Conservation (phyloP, 2,113 vertebrate genomes). For the Gorilla gorilla region DNA sequence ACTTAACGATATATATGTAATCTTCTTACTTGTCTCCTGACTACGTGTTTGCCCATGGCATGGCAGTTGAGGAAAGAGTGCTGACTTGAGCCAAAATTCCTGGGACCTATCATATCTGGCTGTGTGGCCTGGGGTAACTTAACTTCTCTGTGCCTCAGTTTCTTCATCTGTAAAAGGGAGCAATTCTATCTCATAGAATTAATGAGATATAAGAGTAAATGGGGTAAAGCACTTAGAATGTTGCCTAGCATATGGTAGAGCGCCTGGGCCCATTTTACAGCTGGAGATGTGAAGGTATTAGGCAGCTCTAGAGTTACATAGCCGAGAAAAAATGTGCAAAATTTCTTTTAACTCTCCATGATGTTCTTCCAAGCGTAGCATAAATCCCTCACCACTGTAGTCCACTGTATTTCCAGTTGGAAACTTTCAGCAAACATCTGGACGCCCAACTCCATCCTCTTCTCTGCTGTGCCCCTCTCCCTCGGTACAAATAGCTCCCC, state of each 20-base stretch:
- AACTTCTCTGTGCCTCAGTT: background rate
- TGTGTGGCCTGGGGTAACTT: background rate
- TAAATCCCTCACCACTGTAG: background rate
- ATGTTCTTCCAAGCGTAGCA: background rate
- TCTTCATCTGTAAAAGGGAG: background rate
- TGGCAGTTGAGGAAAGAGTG: background rate
- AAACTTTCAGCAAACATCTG: background rate
- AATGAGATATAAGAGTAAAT: background rate
- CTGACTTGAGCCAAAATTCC: background rate
- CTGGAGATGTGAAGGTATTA: background rate
- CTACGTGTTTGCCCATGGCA: background rate
- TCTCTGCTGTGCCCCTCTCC: background rate
- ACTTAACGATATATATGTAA: background rate
- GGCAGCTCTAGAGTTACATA: background rate
- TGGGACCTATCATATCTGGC: background rate
- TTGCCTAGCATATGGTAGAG: background rate
- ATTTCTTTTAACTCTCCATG: background rate
- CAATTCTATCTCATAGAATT: background rate
- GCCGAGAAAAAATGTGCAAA: background rate
- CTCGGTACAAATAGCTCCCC: background rate
- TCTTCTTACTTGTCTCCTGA: background rate
- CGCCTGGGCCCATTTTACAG: background rate
- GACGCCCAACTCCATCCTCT: background rate
- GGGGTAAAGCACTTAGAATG: background rate
- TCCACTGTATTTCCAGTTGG: background rate